Evolutionary conservation across 2,797 vertebrate genomes (phyloP), one percentile per base, ranked within the genome.

Genomic region (Argentina silus): DNA sequence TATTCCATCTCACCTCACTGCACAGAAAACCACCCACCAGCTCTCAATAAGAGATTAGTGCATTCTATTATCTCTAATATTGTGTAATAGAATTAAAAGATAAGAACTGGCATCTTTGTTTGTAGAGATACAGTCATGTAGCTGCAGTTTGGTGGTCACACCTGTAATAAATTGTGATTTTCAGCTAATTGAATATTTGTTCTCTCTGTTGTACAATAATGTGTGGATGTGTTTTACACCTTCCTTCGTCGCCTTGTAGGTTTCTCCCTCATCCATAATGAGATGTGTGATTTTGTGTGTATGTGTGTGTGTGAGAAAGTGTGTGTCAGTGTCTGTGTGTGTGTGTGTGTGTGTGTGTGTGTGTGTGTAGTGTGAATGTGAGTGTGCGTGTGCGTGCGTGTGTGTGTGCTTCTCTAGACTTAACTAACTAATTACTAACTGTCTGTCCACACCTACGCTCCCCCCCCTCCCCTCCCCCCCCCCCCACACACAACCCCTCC

Each of bases 1-100:
- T 90, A 84, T 75, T 72, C 21, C 43, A 72, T 72, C 79, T 81
- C 78, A 65, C 73, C 70, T 76, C 83, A 83, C 81, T 81, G 80
- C 78, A 85, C 74, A 82, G 72, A 89, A 57, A 57, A 57, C 56
- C 27, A 57, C 56, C 56, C 56, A 57, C 27, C 27, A 36, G 4
- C 56, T 21, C n/a, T 57, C 56, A 23, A 21, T 11, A 19, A 8
- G 6, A 19, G 56, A 57, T 57, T 23, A 57, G 56, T 19, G 21
- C 56, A 57, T 57, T 19, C n/a, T 9, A 19, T 9, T 36, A 36
- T 36, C 27, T 36, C 27, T 36, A 36, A 36, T 36, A 36, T 36
- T 36, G 27, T n/a, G 15, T 17, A 55, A 55, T 17, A 55, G 53
- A 4, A 7, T 55, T 1, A 55, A 55, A 55, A 55, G 53, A 55